phyloP scores from a whole-genome alignment of 2,113 vertebrate species.

The Aythya baeri region DNA sequence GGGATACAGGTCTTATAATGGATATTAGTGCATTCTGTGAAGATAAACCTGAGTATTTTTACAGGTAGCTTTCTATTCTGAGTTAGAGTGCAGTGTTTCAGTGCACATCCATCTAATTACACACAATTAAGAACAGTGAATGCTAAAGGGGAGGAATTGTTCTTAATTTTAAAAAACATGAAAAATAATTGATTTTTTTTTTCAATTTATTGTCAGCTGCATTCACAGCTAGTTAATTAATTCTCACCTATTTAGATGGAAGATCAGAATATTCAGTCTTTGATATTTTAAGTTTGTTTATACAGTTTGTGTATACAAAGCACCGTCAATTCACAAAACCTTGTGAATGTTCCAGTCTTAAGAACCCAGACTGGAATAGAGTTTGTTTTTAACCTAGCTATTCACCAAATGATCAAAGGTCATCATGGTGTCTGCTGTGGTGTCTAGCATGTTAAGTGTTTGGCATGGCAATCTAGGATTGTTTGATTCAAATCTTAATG shows the following conservation, averaged over 20 bases:
- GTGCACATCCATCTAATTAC: neutral
- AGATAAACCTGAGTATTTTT: neutral
- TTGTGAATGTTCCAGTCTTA: neutral
- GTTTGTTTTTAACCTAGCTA: neutral
- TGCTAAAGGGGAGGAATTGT: neutral
- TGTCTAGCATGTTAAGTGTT: neutral
- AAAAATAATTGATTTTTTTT: neutral
- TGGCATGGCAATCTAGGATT: neutral
- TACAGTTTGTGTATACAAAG: neutral
- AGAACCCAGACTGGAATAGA: rapidly evolving
- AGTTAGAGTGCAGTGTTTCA: neutral
- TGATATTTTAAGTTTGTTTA: neutral
- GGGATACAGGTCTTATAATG: neutral
- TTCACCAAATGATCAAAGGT: neutral
- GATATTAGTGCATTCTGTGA: neutral
- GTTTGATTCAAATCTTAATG: neutral
- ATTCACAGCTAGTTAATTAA: neutral
- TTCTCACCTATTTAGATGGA: neutral
- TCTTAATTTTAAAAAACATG: neutral
- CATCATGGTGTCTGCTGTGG: neutral
- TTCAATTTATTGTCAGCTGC: neutral
- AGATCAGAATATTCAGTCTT: neutral
- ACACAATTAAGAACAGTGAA: neutral
- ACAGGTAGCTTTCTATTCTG: neutral
- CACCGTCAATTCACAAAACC: neutral